Base-by-base conservation (phyloP, 2,888 invertebrate species). In the Rhingia campestris region DNA sequence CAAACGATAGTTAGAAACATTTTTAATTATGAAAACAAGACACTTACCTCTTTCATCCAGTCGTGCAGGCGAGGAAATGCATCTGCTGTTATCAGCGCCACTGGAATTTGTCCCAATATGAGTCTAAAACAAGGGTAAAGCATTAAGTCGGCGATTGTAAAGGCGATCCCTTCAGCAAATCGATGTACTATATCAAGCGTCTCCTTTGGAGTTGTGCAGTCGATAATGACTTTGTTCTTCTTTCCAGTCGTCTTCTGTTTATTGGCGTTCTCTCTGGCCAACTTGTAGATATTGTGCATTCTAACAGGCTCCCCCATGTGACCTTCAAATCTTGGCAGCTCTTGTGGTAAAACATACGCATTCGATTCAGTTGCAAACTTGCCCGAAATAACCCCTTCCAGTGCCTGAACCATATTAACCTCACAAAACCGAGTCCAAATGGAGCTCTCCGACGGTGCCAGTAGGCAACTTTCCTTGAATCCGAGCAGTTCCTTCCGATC, bases 381-480 rank as follows among this genome's bases (percentile, higher is more conserved):
- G 14, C 87, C 86, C 14, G 45, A 86, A 22, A 92, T 86, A 59
- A 93, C 86, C n/a, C 91, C 88, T 81, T 93, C 93, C 0, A 95
- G 91, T 0, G 94, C 93, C 66, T 92, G 90, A 9, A 96, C 93
- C 51, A 97, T 92, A 89, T 97, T 96, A 4, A 96, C 93, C 92
- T 98, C 98, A 92, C 98, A 98, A 90, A 97, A 97, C 88, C 95
- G 95, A 0, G 98, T 98, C 98, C 97, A 98, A 45, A 96, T 92
- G 6, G 97, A 97, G 6, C 94, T 93, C 91, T 97, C 97, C 33
- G 96, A 95, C 66, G 97, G 96, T 2, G 97, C 95, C 88, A 96
- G 93, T 10, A 97, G 92, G 88, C 97, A 97, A 66, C 95, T 94
- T 81, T 94, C 94, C 80, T 96, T 94, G 88, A 97, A 97, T 0